Evolutionary conservation across 92 coral and sea anemone genomes (phyloP), one percentile per base, ranked within the genome.

Genomic region (Pocillopora grandis): DNA sequence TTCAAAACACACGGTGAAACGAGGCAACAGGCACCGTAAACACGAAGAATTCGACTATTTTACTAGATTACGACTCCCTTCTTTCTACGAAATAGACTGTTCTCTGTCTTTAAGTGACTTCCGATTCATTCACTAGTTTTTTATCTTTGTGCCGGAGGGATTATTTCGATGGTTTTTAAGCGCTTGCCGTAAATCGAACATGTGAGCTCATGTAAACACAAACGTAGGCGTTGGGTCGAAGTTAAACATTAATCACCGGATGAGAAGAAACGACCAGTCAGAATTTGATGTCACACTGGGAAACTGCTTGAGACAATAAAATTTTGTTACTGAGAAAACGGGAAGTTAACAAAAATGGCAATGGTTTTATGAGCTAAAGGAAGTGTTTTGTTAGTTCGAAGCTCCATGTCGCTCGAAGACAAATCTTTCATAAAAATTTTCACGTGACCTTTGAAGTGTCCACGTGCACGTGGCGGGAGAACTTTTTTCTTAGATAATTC

Each of bases 161-260:
- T 7, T 56, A 61, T 8, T 15, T 9, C 13, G 17, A 23, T 56
- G 55, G 75, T 67, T 80, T 59, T 80, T 75, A 75, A 75, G 84
- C 84, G 75, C 18, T 57, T 66, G 66, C 35, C 16, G 31, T 36
- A 42, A 42, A 42, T 7, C 52, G 52, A 42, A 42, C 52, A 48
- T 33, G 55, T 56, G 63, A 49, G 20, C 64, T 56, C 84, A 80
- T 52, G 74, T 66, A 68, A 66, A 80, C 76, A 80, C 37, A 61
- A 75, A 49, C 63, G 80, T 52, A 31, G 58, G 84, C 73, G 66
- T 15, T 80, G 56, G 27, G 35, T 0, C 17, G 61, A 55, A 80
- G 84, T 67, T 80, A 67, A 80, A 80, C 75, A 80, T 80, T 68
- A 80, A 67, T 80, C 33, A 66, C 56, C 27, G 27, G 66, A 65